These are phyloP conservation scores for Drosophila sproati DNA, from an alignment of 1,140 invertebrate species.

Conservation along the genomic window DNA sequence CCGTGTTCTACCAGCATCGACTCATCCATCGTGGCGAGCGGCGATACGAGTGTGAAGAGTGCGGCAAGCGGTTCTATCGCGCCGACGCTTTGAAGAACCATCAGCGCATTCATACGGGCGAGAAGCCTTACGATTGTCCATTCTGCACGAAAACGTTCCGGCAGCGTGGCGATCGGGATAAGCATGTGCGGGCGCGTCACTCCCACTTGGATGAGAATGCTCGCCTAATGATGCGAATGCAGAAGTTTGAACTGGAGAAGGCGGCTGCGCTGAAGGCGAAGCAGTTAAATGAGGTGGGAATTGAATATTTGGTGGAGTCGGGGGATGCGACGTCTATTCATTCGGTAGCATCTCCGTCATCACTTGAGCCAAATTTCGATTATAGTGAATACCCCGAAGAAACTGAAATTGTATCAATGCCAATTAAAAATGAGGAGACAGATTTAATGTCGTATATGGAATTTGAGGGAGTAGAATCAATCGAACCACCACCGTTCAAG, in stretches of 20 bases:
- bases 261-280: constrained; percentile 63
- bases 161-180: constrained; percentile 87
- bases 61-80: constrained; percentile 87
- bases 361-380: constrained; percentile 21
- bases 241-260: constrained; percentile 74
- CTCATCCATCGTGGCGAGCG: constrained; percentile 93
- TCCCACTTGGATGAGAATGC: constrained; percentile 79
- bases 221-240: constrained; percentile 80
- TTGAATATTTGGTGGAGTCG: constrained; percentile 10
- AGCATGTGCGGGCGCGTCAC: constrained; percentile 87
- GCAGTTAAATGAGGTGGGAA: constrained; percentile 2
- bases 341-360: not conserved
- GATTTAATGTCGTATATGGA: constrained; percentile 37
- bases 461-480: not conserved
- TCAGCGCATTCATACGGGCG: constrained; percentile 89
- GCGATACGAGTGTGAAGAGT: constrained; percentile 90
- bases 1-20: constrained; percentile 90
- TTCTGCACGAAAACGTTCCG: constrained; percentile 88
- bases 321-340: not conserved
- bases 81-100: constrained; percentile 87
- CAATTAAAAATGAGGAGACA: constrained; percentile 11
- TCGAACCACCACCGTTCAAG: constrained; percentile 13
- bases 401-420: constrained; percentile 19
- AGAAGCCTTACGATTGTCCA: constrained; percentile 89
- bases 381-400: constrained; percentile 22